Evolutionary conservation across 92 coral and sea anemone genomes (phyloP).

Genomic region (Parazoanthus atlanticus): DNA sequence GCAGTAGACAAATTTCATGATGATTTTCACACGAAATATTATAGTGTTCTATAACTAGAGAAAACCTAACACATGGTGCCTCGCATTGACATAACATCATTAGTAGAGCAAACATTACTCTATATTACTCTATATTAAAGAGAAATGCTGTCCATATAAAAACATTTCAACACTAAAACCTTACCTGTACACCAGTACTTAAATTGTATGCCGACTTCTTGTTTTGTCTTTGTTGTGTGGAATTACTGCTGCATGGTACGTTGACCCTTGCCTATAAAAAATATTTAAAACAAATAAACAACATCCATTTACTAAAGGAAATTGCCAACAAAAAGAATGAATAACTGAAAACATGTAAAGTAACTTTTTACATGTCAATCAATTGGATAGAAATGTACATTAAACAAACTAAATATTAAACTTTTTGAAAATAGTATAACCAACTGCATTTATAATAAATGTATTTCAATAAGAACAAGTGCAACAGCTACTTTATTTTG

Average conservation of each 20-base stretch:
- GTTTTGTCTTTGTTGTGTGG: conserved; percentile 12
- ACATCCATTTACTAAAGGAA: no score
- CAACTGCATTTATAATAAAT: no score
- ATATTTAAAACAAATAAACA: background rate
- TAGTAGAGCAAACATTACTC: no score
- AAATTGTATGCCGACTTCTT: background rate
- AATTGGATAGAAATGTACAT: background rate
- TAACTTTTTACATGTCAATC: no score
- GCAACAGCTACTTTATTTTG: background rate
- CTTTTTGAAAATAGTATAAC: no score
- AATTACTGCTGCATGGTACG: conserved; percentile 19
- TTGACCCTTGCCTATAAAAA: conserved; percentile 19
- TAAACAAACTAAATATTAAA: no score
- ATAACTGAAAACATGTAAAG: no score
- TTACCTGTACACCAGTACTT: conserved; percentile 20
- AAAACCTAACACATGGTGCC: background rate
- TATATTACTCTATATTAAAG: background rate
- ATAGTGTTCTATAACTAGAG: background rate
- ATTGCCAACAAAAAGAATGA: no score
- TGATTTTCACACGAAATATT: no score
- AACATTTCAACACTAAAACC: background rate
- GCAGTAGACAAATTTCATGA: no score
- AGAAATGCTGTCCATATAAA: background rate
- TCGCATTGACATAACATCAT: background rate
- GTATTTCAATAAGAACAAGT: background rate